These are phyloP conservation scores for Agraylea sexmaculata DNA, from an alignment of 1,140 invertebrate species.

Conservation along the genomic window DNA sequence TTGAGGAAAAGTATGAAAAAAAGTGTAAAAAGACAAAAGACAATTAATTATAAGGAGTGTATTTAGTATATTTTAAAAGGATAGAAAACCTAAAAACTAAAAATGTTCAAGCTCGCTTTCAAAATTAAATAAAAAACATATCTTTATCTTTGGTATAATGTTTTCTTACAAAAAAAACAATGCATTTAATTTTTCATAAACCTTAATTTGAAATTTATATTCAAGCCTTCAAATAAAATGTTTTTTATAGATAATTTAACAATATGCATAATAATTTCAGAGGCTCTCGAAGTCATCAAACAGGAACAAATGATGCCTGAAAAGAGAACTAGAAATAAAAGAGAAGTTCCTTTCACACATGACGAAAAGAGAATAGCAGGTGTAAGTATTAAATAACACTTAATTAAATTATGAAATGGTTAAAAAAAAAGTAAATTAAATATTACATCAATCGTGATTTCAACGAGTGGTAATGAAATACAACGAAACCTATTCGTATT, in stretches of 20 bases:
- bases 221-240: not conserved
- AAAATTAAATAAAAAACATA: no score
- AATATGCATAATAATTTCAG: slow-evolving; percentile 29
- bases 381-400: slow-evolving; percentile 31
- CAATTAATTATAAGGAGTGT: no score
- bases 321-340: slow-evolving; percentile 36
- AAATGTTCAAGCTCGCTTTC: no score
- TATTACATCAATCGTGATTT: no score
- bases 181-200: not conserved
- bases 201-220: not conserved
- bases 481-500: no score
- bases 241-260: not conserved
- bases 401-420: slow-evolving; percentile 6
- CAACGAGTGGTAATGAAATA: no score
- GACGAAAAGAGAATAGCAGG: slow-evolving; percentile 51
- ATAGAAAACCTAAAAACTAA: no score
- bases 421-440: not conserved
- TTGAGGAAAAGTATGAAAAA: no score
- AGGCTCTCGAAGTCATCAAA: slow-evolving; percentile 41
- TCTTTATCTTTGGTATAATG: no score
- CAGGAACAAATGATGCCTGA: slow-evolving; percentile 39
- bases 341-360: slow-evolving; percentile 44
- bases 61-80: no score
- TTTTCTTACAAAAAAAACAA: no score
- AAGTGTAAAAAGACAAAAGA: no score